These are phyloP conservation scores for Zosterops borbonicus DNA, from an alignment of 2,113 vertebrate species.

Conservation along the genomic window DNA sequence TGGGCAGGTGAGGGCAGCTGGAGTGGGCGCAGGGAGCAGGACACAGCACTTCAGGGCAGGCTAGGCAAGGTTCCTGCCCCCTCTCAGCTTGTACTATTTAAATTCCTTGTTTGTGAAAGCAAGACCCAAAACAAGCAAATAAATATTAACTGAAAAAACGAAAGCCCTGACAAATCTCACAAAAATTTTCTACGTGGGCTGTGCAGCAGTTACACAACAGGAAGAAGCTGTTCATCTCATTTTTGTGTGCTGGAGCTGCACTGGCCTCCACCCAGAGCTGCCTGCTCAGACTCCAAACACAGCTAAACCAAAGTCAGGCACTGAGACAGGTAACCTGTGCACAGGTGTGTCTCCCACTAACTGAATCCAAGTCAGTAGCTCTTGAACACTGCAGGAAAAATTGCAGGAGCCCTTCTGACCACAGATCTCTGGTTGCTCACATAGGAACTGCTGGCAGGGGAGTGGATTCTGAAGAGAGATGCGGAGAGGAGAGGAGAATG, in stretches of 20 bases:
- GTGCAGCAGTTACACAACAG: neutral
- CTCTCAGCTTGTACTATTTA: neutral
- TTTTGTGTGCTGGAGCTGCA: rapidly evolving
- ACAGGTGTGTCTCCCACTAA: neutral
- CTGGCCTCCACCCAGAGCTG: neutral
- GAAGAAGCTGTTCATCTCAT: constrained; percentile 34
- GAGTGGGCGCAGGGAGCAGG: neutral
- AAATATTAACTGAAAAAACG: constrained; percentile 41
- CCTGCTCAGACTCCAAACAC: rapidly evolving
- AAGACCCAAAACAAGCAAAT: neutral
- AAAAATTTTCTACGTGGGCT: constrained; percentile 9
- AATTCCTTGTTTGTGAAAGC: neutral
- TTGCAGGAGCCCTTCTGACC: neutral
- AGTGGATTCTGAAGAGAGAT: neutral
- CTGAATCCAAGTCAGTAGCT: rapidly evolving
- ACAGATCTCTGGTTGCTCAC: neutral
- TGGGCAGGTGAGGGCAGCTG: neutral
- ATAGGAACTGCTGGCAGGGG: neutral
- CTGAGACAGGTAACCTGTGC: neutral
- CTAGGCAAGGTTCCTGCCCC: neutral
- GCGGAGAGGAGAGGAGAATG: neutral
- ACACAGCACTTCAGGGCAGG: neutral
- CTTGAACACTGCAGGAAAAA: neutral
- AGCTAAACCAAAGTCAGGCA: neutral
- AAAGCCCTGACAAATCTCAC: constrained; percentile 28